Percentiles rank a stretch among this genome's conserved stretches.
Evolutionary conservation across 2,888 invertebrate species (phyloP).

Genomic region (Troilus luridus): DNA sequence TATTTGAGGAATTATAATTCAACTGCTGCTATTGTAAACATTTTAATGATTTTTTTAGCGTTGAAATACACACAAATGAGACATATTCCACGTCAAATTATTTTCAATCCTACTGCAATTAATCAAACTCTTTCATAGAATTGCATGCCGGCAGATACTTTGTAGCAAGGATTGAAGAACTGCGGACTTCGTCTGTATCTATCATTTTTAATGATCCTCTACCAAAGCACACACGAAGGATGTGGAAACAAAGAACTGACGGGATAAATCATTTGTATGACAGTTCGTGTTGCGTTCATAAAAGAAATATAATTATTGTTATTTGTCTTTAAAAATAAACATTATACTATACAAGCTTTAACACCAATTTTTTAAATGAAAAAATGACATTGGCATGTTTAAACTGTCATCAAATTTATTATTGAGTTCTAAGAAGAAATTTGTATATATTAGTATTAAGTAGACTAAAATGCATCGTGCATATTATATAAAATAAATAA

Average conservation of each 20-base stretch:
- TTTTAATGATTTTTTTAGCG: too few species aligned
- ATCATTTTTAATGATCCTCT: constrained; percentile 1
- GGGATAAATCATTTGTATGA: background rate
- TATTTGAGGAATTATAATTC: too few species aligned
- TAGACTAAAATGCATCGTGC: too few species aligned
- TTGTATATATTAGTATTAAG: too few species aligned
- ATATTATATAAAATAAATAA: too few species aligned
- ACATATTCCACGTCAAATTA: background rate
- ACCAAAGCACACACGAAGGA: background rate
- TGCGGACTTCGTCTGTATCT: background rate
- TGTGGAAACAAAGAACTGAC: background rate
- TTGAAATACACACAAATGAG: too few species aligned
- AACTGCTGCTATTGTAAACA: too few species aligned
- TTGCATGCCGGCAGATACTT: background rate
- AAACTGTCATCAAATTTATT: too few species aligned
- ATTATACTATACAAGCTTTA: too few species aligned
- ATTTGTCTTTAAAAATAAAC: background rate
- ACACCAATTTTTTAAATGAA: too few species aligned
- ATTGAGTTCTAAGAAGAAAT: too few species aligned
- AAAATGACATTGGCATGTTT: too few species aligned
- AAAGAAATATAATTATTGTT: background rate
- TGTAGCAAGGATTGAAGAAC: background rate
- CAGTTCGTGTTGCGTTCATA: background rate
- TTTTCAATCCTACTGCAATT: background rate
- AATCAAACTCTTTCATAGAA: background rate